phyloP scores from a whole-genome alignment of 2,113 vertebrate genomes.

The Cacatua alba region DNA sequence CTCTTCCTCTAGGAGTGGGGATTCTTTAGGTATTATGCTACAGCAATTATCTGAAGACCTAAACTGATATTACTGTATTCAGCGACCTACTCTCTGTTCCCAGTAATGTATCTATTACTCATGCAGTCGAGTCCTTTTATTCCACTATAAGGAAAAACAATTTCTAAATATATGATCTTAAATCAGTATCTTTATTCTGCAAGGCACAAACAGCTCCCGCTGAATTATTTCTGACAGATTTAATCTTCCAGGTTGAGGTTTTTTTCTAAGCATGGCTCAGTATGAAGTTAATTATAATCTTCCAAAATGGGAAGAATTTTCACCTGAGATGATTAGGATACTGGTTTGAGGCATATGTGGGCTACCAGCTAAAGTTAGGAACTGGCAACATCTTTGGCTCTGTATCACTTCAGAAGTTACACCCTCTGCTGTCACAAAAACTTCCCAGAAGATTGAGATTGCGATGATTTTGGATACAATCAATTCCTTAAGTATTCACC shows the following conservation, averaged over 20 bases:
- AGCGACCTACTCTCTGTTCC: neutral
- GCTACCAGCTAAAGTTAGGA: slow-evolving; percentile 45
- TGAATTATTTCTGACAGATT: slow-evolving; percentile 47
- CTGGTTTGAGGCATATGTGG: slow-evolving; percentile 21
- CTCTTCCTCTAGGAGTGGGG: neutral
- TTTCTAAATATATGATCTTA: slow-evolving; percentile 47
- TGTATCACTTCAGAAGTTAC: slow-evolving; percentile 25
- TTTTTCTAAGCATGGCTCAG: slow-evolving; percentile 41
- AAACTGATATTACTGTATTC: neutral
- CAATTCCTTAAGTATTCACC: neutral
- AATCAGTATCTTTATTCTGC: neutral
- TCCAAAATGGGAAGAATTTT: slow-evolving; percentile 33
- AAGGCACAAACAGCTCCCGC: slow-evolving; percentile 38
- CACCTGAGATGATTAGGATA: slow-evolving; percentile 48
- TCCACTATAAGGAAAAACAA: slow-evolving; percentile 5
- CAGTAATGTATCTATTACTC: slow-evolving; percentile 3
- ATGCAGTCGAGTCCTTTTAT: slow-evolving; percentile 40
- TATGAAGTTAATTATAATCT: slow-evolving; percentile 49
- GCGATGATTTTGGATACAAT: neutral
- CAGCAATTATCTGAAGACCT: neutral
- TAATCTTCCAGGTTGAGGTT: slow-evolving; percentile 29
- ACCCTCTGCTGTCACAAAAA: slow-evolving; percentile 43
- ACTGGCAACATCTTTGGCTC: slow-evolving; percentile 18
- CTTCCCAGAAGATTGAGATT: slow-evolving; percentile 8
- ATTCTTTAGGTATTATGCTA: neutral